Evolutionary conservation across 2,113 vertebrate species (phyloP).

Genomic region (Calidris pygmaea): DNA sequence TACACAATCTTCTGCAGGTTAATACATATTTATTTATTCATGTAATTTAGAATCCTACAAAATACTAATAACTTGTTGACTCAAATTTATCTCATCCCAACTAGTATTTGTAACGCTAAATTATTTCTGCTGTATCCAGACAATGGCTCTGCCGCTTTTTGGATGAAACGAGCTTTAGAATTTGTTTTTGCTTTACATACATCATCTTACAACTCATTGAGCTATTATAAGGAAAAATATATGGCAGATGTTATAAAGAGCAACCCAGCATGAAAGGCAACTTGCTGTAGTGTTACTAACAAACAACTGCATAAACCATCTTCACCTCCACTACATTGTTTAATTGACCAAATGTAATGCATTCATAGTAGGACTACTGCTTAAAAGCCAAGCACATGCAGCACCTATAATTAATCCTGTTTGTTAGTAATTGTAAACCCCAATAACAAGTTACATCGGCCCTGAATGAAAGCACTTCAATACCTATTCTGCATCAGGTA

Average conservation of each 20-base stretch:
- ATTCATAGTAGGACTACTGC: neutral
- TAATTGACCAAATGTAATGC: slow-evolving; percentile 26
- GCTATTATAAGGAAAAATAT: neutral
- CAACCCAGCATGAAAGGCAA: neutral
- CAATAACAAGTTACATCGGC: neutral
- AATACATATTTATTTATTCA: neutral
- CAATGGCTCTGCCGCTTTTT: neutral
- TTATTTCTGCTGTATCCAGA: neutral
- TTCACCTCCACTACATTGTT: neutral
- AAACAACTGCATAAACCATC: neutral
- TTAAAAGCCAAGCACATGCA: slow-evolving; percentile 24
- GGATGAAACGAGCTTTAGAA: neutral
- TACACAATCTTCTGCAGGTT: neutral
- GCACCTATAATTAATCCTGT: slow-evolving; percentile 45
- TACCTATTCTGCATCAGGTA: neutral
- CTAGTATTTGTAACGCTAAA: neutral
- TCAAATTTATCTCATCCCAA: neutral
- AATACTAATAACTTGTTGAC: neutral
- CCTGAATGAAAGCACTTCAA: neutral
- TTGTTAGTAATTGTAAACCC: slow-evolving; percentile 35
- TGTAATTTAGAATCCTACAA: neutral
- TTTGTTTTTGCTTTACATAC: neutral
- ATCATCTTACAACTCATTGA: neutral
- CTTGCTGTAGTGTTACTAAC: neutral
- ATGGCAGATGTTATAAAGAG: neutral